Evolutionary conservation across 2,113 vertebrate species (phyloP).

Genomic region (Polyodon spathula): DNA sequence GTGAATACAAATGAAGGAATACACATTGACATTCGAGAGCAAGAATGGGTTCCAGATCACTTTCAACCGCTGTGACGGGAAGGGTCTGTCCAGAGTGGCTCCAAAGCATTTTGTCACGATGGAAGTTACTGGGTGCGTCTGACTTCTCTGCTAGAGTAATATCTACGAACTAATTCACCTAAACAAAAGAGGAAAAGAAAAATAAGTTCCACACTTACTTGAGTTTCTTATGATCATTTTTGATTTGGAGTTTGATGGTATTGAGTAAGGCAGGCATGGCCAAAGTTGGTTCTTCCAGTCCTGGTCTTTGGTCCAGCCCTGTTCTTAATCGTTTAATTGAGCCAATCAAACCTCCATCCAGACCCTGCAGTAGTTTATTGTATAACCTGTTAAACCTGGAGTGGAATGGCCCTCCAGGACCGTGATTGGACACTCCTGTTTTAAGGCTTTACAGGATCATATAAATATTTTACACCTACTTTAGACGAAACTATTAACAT

Average conservation of each 20-base stretch:
- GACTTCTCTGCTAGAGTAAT: slow-evolving; percentile 50
- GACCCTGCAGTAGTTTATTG: too few species aligned
- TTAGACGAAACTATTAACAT: too few species aligned
- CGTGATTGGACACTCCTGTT: too few species aligned
- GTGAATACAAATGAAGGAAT: not conserved
- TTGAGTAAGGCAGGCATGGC: not conserved
- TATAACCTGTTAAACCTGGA: too few species aligned
- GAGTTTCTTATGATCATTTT: not conserved
- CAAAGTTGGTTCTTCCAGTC: too few species aligned
- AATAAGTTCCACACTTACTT: not conserved
- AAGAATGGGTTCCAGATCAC: slow-evolving; percentile 18
- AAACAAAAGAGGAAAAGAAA: slow-evolving; percentile 9
- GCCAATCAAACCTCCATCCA: too few species aligned
- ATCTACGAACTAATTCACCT: slow-evolving; percentile 45
- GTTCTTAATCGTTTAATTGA: too few species aligned
- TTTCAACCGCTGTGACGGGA: not conserved
- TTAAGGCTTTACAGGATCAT: too few species aligned
- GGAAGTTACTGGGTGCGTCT: slow-evolving; percentile 31
- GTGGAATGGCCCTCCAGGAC: too few species aligned
- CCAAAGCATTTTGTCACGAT: not conserved
- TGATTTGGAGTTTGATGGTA: not conserved
- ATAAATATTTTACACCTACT: too few species aligned
- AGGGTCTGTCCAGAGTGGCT: not conserved
- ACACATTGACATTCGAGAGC: slow-evolving; percentile 12
- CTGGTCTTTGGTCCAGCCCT: too few species aligned